These are phyloP conservation scores for Ceratotherium simum DNA, from an alignment of 2,113 vertebrate genomes.

Conservation along the genomic window DNA sequence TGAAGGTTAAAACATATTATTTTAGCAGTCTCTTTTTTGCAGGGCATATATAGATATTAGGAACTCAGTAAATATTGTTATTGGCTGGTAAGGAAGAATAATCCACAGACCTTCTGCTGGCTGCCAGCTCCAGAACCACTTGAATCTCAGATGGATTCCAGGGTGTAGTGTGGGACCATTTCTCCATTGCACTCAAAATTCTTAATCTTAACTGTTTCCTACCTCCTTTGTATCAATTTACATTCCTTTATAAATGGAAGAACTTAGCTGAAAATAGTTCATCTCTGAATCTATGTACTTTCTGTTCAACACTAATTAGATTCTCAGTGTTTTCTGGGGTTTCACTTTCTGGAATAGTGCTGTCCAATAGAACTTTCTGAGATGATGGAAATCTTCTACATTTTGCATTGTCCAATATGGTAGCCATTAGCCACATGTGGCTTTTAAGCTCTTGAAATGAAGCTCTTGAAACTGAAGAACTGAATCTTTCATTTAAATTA, in stretches of 20 bases:
- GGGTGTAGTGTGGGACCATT: not conserved
- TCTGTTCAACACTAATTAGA: not conserved
- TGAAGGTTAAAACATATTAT: not conserved
- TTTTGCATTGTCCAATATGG: not conserved
- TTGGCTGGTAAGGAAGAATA: not conserved
- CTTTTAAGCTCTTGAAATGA: not conserved
- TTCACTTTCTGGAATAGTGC: not conserved
- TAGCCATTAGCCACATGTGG: not conserved
- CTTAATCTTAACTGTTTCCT: not conserved
- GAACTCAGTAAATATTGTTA: not conserved
- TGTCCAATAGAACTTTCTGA: not conserved
- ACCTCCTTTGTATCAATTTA: not conserved
- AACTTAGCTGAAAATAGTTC: not conserved
- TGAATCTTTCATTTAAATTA: not conserved
- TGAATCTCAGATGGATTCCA: not conserved
- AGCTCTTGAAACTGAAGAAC: not conserved
- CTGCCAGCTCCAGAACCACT: not conserved
- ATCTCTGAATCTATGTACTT: not conserved
- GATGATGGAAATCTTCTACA: not conserved
- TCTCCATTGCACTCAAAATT: not conserved
- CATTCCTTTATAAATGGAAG: not conserved
- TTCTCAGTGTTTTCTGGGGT: not conserved
- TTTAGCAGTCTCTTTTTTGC: not conserved
- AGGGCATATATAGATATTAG: not conserved
- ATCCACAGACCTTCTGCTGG: not conserved